Conservation (phyloP, 1,140 invertebrate genomes). For the Diorhabda sublineata region DNA sequence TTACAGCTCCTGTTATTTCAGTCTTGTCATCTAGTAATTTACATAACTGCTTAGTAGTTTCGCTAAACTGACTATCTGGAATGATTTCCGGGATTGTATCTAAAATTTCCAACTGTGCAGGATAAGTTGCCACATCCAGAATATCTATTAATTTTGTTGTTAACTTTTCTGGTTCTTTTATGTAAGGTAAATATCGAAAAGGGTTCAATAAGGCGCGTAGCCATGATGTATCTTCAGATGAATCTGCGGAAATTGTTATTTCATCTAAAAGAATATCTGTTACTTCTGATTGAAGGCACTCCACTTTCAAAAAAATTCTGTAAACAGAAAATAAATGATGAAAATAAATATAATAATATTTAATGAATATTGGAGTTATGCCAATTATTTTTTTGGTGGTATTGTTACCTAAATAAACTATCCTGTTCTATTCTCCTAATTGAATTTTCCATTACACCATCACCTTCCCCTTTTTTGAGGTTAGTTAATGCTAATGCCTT, state of each 20-base stretch:
- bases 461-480: constrained; percentile 30
- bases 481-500: constrained; percentile 42
- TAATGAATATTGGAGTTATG: not conserved
- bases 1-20: constrained; percentile 34
- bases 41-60: constrained; percentile 33
- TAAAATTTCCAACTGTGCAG: constrained; percentile 41
- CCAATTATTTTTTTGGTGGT: too few relatives aligned
- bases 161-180: constrained; percentile 33
- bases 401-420: constrained; percentile 39
- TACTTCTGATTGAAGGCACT: constrained; percentile 45
- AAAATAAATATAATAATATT: not conserved
- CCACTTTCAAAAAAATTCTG: constrained; percentile 48
- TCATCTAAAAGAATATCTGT: constrained; percentile 46
- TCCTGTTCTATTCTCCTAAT: constrained; percentile 44
- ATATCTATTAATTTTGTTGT: constrained; percentile 38
- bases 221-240: constrained; percentile 30
- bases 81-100: constrained; percentile 42
- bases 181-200: constrained; percentile 37
- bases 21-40: constrained; percentile 37
- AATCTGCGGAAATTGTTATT: constrained; percentile 37
- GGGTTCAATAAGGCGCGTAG: constrained; percentile 36
- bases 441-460: constrained; percentile 28
- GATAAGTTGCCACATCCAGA: constrained; percentile 37
- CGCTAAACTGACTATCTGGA: constrained; percentile 36
- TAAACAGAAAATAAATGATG: constrained; percentile 10